These are phyloP conservation scores for Trileptium ribeirensis DNA, from an alignment of 2,888 invertebrate genomes.

Conservation along the genomic window DNA sequence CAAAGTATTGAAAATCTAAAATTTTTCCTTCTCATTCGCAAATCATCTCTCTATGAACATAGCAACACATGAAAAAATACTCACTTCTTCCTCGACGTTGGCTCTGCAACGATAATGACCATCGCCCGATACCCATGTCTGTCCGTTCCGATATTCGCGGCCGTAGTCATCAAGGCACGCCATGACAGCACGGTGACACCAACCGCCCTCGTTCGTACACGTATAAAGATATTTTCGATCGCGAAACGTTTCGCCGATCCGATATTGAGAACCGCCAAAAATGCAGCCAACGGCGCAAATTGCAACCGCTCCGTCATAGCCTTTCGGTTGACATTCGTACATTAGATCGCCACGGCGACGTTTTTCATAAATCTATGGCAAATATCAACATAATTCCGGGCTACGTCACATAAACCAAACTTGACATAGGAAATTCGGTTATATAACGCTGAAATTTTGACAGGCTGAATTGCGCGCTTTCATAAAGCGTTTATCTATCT, in stretches of 20 bases:
- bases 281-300: conserved; percentile 46
- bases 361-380: no score
- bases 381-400: no score
- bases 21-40: no score
- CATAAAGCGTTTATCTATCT: no score
- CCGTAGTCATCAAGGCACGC: neutral
- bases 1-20: no score
- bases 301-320: conserved; percentile 37
- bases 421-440: no score
- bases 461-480: no score
- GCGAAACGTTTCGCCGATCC: conserved; percentile 38
- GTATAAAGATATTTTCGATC: neutral
- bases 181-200: neutral
- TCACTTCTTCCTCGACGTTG: neutral
- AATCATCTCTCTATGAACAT: no score
- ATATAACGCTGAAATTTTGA: no score
- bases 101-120: neutral
- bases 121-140: neutral
- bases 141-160: neutral
- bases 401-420: no score
- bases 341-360: neutral
- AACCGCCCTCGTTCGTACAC: conserved; percentile 11
- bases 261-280: conserved; percentile 38
- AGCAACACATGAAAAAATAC: no score
- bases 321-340: conserved; percentile 44